Conservation (phyloP, 2,797 vertebrate species). For the Sarcoramphus papa region DNA sequence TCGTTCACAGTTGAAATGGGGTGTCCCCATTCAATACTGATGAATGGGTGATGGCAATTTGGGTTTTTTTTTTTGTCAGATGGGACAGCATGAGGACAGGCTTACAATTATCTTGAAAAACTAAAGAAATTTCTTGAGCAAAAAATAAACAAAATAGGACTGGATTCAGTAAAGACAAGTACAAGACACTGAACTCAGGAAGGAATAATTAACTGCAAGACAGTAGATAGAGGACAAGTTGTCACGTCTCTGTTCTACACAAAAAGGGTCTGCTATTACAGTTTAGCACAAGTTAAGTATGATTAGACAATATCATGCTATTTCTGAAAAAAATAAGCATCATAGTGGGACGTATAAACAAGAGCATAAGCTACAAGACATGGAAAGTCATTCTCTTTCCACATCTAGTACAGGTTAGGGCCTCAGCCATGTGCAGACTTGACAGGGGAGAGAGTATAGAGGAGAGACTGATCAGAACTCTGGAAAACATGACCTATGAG, state of each 20-base stretch:
- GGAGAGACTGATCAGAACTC: not conserved
- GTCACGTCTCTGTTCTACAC: not conserved
- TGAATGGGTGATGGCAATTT: not conserved
- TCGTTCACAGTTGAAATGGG: not conserved
- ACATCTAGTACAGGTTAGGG: not conserved
- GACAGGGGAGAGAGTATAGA: not conserved
- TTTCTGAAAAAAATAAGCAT: not conserved
- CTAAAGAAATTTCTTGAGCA: not conserved
- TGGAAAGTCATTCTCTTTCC: not conserved
- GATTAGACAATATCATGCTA: not conserved
- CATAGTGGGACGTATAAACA: not conserved
- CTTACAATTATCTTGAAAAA: not conserved
- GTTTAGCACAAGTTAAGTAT: not conserved
- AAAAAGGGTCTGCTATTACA: not conserved
- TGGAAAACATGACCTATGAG: not conserved
- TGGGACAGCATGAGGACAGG: not conserved
- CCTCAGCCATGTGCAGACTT: not conserved
- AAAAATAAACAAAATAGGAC: not conserved
- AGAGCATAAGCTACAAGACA: not conserved
- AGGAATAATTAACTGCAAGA: not conserved
- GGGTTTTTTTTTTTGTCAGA: not conserved
- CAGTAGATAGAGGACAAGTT: not conserved
- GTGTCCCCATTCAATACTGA: not conserved
- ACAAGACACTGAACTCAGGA: not conserved
- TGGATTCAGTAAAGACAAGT: not conserved